Evolutionary conservation across 2,113 vertebrate genomes (phyloP), one percentile per base, ranked within the genome.

Genomic region (Balaeniceps rex): DNA sequence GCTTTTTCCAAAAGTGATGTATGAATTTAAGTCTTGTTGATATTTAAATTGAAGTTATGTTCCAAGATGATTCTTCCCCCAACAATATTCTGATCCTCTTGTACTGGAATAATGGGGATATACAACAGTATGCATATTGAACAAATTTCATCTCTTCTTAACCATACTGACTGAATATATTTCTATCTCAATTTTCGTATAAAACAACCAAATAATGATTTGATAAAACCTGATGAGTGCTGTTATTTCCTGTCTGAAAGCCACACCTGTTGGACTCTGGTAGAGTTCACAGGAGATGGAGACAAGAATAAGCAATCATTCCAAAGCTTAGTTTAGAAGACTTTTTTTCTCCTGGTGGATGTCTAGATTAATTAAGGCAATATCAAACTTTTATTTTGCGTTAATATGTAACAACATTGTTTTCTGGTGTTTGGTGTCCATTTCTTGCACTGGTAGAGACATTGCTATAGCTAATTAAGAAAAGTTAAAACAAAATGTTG

Each of bases 301-400:
- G 65, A 42, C 81, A 94, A 94, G 88, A 96, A 90, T 72, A 94
- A 78, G 34, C 38, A 83, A 83, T 86, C 87, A 94, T 51, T 46
- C 46, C 47, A 78, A 57, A 68, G 4, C 38, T 47, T 51, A 26
- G 10, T 34, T 68, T 34, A 63, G 28, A 63, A 22, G 21, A 55
- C 44, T 44, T 31, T 26, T 38, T 54, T 51, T 6, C 25, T 58
- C 19, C 14, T 66, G 9, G 33, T 51, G 54, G 33, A 44, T 57
- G 14, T 81, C 21, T 70, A 44, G 21, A 55, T 46, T 58, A 63
- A 74, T 51, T 52, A 86, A 38, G 25, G 14, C 12, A 68, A 51
- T 44, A 66, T 31, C 4, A 66, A 10, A 7, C 25, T 66, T 51
- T 81, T 80, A 36, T 46, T 78, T 51, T 46, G 18, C 18, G 19